Conservation (phyloP, 2,888 invertebrate genomes). For the Cetonia aurata region DNA sequence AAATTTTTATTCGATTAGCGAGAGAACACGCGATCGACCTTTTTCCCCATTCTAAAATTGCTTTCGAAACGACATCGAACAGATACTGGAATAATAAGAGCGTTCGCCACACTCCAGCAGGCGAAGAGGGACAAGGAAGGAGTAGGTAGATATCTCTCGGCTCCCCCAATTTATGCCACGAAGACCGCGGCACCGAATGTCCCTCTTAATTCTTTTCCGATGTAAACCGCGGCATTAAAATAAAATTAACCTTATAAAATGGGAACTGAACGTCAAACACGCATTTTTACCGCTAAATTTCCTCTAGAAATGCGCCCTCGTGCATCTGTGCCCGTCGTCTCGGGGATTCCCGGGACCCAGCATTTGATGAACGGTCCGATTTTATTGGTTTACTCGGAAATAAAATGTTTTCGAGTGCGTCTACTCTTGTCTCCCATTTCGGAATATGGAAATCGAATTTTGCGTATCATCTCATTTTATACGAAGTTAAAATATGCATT, state of each 20-base stretch:
- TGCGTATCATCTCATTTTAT: no score
- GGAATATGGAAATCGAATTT: constrained; percentile 18
- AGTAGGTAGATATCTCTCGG: constrained; percentile 35
- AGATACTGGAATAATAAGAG: constrained; percentile 25
- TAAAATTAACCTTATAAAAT: constrained; percentile 53
- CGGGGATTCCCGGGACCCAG: not conserved
- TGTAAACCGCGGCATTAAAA: constrained; percentile 55
- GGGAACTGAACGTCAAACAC: constrained; percentile 53
- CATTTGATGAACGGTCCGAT: constrained; percentile 36
- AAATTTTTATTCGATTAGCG: constrained; percentile 31
- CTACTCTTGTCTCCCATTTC: constrained; percentile 20
- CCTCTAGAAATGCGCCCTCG: constrained; percentile 50
- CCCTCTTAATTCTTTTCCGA: constrained; percentile 56
- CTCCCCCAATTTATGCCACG: constrained; percentile 49
- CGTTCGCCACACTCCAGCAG: constrained; percentile 12
- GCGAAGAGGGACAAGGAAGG: not conserved
- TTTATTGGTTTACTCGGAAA: constrained; percentile 33
- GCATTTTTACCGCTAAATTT: constrained; percentile 53
- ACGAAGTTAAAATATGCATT: not conserved
- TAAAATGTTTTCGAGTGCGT: constrained; percentile 25
- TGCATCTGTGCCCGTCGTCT: constrained; percentile 35
- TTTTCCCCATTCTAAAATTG: constrained; percentile 25
- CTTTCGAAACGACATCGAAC: constrained; percentile 28
- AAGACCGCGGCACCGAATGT: constrained; percentile 48
- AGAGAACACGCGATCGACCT: constrained; percentile 25